Percentiles rank a stretch among this genome's conserved stretches.
Evolutionary conservation across 2,888 invertebrate species (phyloP).

Genomic region (Plagodis pulveraria): DNA sequence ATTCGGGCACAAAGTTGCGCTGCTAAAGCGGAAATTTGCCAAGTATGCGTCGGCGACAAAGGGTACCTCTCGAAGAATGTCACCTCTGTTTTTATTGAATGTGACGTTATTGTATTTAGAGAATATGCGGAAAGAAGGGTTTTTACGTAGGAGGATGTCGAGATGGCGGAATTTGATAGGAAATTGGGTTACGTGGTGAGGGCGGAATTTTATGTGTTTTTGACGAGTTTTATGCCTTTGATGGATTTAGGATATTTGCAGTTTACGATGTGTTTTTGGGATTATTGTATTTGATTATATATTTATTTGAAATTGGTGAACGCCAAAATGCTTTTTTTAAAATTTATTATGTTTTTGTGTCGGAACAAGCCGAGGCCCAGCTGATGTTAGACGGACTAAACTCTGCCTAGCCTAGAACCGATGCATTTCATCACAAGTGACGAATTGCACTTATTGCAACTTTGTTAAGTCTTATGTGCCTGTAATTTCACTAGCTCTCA

Average conservation of each 20-base stretch:
- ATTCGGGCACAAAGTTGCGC: slow-evolving; percentile 18
- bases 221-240: slow-evolving; percentile 27
- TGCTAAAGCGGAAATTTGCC: slow-evolving; percentile 47
- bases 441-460: too few species aligned
- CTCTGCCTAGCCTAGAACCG: too few species aligned
- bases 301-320: too few species aligned
- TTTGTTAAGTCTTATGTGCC: too few species aligned
- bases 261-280: slow-evolving; percentile 15
- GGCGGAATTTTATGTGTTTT: slow-evolving; percentile 26
- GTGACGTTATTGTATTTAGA: slow-evolving; percentile 28
- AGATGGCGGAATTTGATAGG: slow-evolving; percentile 20
- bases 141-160: slow-evolving; percentile 9
- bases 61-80: slow-evolving; percentile 48
- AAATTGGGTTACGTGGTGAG: slow-evolving; percentile 11
- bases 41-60: slow-evolving; percentile 55
- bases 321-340: too few species aligned
- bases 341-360: too few species aligned
- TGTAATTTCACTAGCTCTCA: too few species aligned
- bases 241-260: slow-evolving; percentile 19
- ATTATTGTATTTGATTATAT: too few species aligned
- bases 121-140: slow-evolving; percentile 19
- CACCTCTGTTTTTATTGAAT: slow-evolving; percentile 47
- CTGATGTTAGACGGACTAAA: too few species aligned
- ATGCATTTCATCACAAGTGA: too few species aligned
- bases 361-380: too few species aligned